These are phyloP conservation scores for Pomacea canaliculata DNA, from an alignment of 2,888 invertebrate genomes.

Conservation along the genomic window DNA sequence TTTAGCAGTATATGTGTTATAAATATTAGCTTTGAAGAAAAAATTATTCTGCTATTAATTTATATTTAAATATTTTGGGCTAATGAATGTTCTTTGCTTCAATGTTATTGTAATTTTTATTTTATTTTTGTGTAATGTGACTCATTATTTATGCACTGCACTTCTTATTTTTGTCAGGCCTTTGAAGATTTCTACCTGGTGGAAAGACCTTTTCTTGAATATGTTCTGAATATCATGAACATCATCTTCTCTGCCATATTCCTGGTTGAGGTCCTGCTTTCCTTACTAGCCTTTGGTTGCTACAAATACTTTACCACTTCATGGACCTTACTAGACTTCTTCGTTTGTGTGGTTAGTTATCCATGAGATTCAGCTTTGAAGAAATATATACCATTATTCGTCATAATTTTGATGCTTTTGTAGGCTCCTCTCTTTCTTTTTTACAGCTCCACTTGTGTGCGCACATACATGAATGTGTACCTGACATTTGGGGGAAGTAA, in stretches of 20 bases:
- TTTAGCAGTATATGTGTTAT: no score
- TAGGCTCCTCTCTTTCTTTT: background rate
- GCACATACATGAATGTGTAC: slow-evolving; percentile 72
- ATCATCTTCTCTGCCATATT: slow-evolving; percentile 91
- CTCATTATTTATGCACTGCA: no score
- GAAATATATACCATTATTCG: background rate
- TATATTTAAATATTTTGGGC: no score
- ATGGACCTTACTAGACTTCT: slow-evolving; percentile 96
- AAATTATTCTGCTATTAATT: no score
- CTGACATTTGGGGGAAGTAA: no score
- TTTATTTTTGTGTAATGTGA: no score
- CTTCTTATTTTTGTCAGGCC: slow-evolving; percentile 72
- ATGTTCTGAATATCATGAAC: slow-evolving; percentile 86
- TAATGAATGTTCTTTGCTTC: no score
- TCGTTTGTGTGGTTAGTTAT: slow-evolving; percentile 93
- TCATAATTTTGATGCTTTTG: slow-evolving; percentile 39
- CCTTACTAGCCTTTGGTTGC: slow-evolving; percentile 94
- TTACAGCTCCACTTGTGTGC: slow-evolving; percentile 67
- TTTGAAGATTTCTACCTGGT: slow-evolving; percentile 96
- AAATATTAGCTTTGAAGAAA: no score
- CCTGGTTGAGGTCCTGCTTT: slow-evolving; percentile 93
- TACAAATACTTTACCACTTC: slow-evolving; percentile 95
- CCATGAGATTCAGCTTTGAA: background rate
- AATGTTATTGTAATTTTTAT: no score
- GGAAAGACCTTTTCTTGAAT: slow-evolving; percentile 85